Base-by-base conservation (phyloP, 1,140 invertebrate species). In the Trachymyrmex septentrionalis region DNA sequence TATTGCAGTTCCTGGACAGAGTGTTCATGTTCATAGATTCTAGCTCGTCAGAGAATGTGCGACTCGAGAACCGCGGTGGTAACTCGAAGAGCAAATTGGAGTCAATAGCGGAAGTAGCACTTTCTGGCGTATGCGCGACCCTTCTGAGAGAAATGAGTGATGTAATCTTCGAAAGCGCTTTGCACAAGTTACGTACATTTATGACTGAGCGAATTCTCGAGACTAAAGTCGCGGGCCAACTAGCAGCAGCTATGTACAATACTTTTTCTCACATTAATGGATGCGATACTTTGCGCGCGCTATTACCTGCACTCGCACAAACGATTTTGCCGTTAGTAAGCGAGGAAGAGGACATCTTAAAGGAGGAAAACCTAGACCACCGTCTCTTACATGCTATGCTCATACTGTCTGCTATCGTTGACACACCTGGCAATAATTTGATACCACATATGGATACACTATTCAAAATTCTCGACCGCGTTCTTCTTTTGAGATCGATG, bases 1-100 rank as follows among this genome's bases (percentile, higher is more conserved):
- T 99, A 4, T 91, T 99, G 10, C 97, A 98, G 92, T 98, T 99
- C 92, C 94, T 99, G 69, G 98, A 99, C 88, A 97, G 96, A 64
- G 94, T 97, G 76, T 98, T 98, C 91, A 92, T 95, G 0, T 95
- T 98, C 6, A 97, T 98, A 78, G 97, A 98, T 91, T 97, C 96
- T 2, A 97, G 96, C 86, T 96, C 97, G 0, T 93, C 97, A 61
- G 97, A 98, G 85, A 96, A 96, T 61, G 96, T 97, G 0, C 93
- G 97, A 80, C 94, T 97, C 80, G 97, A 97, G 90, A 96, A 59
- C 96, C 96, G 90, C 77, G 84, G 88, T 0, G 27, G 95, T 94
- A 9, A 94, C 92, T 86, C 16, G 1, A 93, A 91, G 19, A 97
- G 96, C 77, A 94, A 96, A 34, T 95, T 97, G 88, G 97, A 97